Evolutionary conservation across 2,888 invertebrate genomes (phyloP).

Genomic region (Sthenelais limicola): DNA sequence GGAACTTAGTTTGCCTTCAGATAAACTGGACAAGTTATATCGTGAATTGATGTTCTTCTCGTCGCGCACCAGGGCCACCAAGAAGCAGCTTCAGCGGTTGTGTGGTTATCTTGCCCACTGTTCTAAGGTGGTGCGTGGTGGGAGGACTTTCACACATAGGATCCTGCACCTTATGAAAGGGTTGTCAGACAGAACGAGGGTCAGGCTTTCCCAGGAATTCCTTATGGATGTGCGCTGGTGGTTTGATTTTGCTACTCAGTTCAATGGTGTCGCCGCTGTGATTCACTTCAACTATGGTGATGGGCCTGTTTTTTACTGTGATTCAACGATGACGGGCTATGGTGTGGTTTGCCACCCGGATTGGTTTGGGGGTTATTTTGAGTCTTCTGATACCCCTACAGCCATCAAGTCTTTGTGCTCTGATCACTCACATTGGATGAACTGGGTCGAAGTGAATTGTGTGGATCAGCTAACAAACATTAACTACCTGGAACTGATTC

Average conservation of each 20-base stretch:
- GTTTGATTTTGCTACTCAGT: background rate
- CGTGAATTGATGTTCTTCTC: background rate
- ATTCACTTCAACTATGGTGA: no score
- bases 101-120: background rate
- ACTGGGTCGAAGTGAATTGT: no score
- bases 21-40: background rate
- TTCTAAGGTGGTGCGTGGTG: background rate
- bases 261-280: background rate
- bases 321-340: background rate
- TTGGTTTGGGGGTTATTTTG: background rate
- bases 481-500: no score
- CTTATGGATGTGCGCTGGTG: constrained; percentile 2
- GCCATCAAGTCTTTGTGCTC: no score
- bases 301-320: background rate
- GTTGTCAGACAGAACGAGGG: background rate
- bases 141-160: background rate
- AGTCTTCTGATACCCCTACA: no score
- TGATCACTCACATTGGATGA: no score
- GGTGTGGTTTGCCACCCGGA: background rate
- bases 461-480: no score
- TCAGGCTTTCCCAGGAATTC: background rate
- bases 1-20: background rate
- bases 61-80: background rate
- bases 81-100: background rate
- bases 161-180: background rate